These are phyloP conservation scores for Acanthosepion pharaonis DNA, from an alignment of 2,888 invertebrate genomes.

Conservation along the genomic window DNA sequence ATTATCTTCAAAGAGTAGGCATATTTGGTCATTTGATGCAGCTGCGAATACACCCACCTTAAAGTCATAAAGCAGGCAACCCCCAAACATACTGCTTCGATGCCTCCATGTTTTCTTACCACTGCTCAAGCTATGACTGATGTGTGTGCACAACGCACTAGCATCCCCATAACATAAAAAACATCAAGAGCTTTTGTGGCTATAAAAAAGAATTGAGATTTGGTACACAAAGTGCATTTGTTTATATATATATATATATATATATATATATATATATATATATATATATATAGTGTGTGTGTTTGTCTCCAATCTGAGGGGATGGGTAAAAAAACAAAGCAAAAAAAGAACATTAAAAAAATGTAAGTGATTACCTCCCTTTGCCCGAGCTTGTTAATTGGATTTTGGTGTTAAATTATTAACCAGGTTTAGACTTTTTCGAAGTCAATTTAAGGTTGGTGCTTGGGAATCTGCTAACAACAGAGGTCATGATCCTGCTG, in stretches of 20 bases:
- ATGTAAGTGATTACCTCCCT: neutral
- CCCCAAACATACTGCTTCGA: no score
- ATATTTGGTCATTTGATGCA: no score
- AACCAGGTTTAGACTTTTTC: conserved; percentile 7
- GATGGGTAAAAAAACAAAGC: neutral
- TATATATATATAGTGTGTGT: no score
- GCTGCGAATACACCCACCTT: no score
- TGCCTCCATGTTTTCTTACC: no score
- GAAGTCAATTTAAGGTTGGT: neutral
- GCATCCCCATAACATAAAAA: no score
- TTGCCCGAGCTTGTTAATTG: conserved; percentile 21
- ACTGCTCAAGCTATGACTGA: no score
- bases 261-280: no score
- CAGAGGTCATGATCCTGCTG: conserved; percentile 33
- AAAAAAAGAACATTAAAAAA: neutral
- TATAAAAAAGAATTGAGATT: neutral
- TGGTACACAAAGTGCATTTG: neutral
- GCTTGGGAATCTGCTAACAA: conserved; percentile 33
- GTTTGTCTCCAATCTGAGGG: neutral
- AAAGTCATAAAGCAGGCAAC: no score
- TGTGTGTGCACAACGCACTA: no score
- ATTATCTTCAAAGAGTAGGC: no score
- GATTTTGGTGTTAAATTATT: conserved; percentile 13
- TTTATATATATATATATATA: neutral
- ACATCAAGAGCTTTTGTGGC: no score